Conservation (phyloP, 2,888 invertebrate genomes). For the Andrena bicolor region DNA sequence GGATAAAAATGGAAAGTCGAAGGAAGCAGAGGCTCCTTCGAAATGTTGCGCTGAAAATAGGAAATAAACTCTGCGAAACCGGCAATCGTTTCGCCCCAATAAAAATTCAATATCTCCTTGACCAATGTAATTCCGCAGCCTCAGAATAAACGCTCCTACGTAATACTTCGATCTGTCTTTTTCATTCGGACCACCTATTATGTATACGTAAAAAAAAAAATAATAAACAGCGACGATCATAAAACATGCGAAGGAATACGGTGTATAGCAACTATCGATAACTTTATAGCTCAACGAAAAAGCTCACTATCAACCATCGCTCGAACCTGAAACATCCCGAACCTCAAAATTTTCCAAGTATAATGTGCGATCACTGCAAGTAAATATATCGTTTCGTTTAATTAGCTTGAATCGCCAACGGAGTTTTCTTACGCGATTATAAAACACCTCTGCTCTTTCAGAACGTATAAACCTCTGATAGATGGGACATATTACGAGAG, state of each 20-base stretch:
- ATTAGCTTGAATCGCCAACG: not conserved
- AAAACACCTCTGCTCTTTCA: not conserved
- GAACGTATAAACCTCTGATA: constrained; percentile 44
- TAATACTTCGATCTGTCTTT: not conserved
- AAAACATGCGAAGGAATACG: not conserved
- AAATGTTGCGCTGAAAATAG: constrained; percentile 52
- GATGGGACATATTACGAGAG: not conserved
- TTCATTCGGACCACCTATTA: not conserved
- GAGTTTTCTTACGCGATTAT: too few relatives aligned
- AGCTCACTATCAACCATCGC: not conserved
- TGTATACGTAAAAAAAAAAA: not conserved
- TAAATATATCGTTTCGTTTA: not conserved
- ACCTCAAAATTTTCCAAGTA: constrained; percentile 41
- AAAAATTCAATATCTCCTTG: constrained; percentile 6
- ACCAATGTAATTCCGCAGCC: constrained; percentile 7
- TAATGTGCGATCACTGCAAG: constrained; percentile 73
- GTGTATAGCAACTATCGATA: not conserved
- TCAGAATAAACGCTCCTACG: not conserved
- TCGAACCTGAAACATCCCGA: not conserved
- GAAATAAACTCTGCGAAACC: constrained; percentile 30
- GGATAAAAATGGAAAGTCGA: constrained; percentile 59
- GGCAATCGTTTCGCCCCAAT: not conserved
- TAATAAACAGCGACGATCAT: not conserved
- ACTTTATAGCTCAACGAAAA: not conserved
- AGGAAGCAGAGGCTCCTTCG: constrained; percentile 29